phyloP scores from a whole-genome alignment of 2,888 invertebrate genomes.

The Conops quadrifasciatus region DNA sequence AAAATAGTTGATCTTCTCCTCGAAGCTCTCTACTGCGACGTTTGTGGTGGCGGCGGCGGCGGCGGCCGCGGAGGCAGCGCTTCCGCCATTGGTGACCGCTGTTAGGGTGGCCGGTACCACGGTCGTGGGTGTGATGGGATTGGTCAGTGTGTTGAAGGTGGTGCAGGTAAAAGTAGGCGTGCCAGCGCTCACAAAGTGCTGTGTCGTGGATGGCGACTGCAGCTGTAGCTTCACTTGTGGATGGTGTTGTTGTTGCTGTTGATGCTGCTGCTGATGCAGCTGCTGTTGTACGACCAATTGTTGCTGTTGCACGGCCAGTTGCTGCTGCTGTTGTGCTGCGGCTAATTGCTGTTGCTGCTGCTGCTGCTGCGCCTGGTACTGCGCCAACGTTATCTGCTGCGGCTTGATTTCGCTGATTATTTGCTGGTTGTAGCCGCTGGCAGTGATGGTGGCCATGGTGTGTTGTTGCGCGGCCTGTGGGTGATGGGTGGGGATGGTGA shows the following conservation, averaged over 20 bases:
- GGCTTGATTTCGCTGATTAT: slow-evolving; percentile 61
- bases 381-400: slow-evolving; percentile 60
- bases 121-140: slow-evolving; percentile 37
- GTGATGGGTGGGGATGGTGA: slow-evolving; percentile 50
- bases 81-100: slow-evolving; percentile 13
- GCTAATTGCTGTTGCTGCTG: slow-evolving; percentile 53
- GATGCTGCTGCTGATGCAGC: slow-evolving; percentile 46
- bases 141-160: slow-evolving; percentile 57
- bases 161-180: slow-evolving; percentile 58
- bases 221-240: slow-evolving; percentile 57
- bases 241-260: slow-evolving; percentile 45
- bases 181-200: slow-evolving; percentile 45
- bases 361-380: slow-evolving; percentile 61
- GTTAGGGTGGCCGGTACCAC: slow-evolving; percentile 19
- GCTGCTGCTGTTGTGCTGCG: slow-evolving; percentile 47
- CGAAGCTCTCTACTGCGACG: slow-evolving; percentile 47
- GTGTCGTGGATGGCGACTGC: slow-evolving; percentile 48
- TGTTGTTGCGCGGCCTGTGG: slow-evolving; percentile 53
- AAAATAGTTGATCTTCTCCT: slow-evolving; percentile 60
- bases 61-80: background rate
- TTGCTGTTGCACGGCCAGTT: slow-evolving; percentile 44
- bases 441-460: slow-evolving; percentile 59
- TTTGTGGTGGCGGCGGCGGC: background rate
- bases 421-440: slow-evolving; percentile 60
- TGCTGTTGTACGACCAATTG: slow-evolving; percentile 51